A percentile compares a stretch with the other conserved stretches of the same genome.
These are phyloP conservation scores for Mythimna loreyi DNA, from an alignment of 2,888 invertebrate species.

Conservation along the genomic window DNA sequence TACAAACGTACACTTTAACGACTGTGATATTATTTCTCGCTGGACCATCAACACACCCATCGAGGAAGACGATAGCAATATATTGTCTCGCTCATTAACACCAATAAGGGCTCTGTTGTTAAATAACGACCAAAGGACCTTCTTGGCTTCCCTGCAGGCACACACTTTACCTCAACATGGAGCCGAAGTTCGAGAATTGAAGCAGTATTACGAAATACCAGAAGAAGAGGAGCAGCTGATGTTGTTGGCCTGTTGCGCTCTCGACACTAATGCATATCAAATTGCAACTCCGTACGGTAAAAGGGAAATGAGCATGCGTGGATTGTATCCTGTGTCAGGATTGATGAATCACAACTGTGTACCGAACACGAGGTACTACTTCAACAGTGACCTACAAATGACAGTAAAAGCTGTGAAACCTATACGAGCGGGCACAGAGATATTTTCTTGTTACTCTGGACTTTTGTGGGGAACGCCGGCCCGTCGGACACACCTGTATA, in stretches of 20 bases:
- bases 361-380: constrained; percentile 92
- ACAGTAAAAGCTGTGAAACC: constrained; percentile 90
- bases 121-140: constrained; percentile 85
- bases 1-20: constrained; percentile 90
- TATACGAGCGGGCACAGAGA: constrained; percentile 91
- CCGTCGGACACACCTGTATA: constrained; percentile 91
- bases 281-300: constrained; percentile 85
- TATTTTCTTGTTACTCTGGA: constrained; percentile 92
- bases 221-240: constrained; percentile 91
- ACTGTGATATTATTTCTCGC: constrained; percentile 92
- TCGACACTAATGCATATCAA: constrained; percentile 94
- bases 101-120: constrained; percentile 83
- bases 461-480: constrained; percentile 93
- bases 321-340: constrained; percentile 92
- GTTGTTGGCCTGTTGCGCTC: constrained; percentile 90
- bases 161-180: constrained; percentile 90
- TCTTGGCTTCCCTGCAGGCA: constrained; percentile 89
- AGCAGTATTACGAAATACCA: constrained; percentile 86
- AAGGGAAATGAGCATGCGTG: constrained; percentile 90
- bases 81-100: constrained; percentile 81
- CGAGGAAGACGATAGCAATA: constrained; percentile 79
- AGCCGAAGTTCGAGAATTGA: constrained; percentile 90
- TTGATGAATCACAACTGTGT: constrained; percentile 93
- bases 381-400: constrained; percentile 91
- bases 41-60: constrained; percentile 90